Conservation (phyloP, 2,113 vertebrate species). For the Pseudopipra pipra region DNA sequence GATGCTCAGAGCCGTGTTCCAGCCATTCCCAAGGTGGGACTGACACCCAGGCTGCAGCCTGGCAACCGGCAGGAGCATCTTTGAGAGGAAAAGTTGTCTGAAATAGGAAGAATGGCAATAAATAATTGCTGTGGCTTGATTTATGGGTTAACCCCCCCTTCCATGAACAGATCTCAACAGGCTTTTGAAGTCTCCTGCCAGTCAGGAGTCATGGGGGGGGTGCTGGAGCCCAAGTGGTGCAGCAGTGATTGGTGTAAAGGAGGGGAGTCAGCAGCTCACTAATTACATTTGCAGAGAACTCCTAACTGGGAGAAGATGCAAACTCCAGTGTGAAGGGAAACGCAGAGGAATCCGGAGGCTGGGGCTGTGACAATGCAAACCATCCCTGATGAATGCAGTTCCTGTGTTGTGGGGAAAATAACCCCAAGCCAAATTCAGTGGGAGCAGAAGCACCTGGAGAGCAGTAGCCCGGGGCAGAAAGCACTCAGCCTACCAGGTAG, state of each 20-base stretch:
- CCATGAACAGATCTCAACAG: background rate
- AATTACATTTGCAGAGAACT: background rate
- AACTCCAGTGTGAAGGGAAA: background rate
- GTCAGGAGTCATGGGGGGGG: background rate
- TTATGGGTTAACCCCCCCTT: background rate
- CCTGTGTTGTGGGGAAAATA: background rate
- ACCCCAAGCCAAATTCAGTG: background rate
- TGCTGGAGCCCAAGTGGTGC: background rate
- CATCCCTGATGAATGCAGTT: background rate
- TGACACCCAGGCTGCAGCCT: background rate
- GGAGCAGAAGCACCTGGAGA: background rate
- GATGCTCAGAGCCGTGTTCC: background rate
- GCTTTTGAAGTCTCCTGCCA: background rate
- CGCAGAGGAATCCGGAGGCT: background rate
- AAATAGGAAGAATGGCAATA: background rate
- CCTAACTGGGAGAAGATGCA: background rate
- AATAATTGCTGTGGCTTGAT: background rate
- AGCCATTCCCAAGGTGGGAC: background rate
- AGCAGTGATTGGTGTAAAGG: background rate
- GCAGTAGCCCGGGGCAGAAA: background rate
- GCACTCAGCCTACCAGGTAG: background rate
- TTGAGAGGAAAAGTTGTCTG: background rate
- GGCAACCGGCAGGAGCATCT: background rate
- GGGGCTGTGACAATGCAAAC: background rate
- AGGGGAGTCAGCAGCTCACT: background rate